Evolutionary conservation across 2,113 vertebrate species (phyloP), one percentile per base, ranked within the genome.

Genomic region (Rhinogobius similis): DNA sequence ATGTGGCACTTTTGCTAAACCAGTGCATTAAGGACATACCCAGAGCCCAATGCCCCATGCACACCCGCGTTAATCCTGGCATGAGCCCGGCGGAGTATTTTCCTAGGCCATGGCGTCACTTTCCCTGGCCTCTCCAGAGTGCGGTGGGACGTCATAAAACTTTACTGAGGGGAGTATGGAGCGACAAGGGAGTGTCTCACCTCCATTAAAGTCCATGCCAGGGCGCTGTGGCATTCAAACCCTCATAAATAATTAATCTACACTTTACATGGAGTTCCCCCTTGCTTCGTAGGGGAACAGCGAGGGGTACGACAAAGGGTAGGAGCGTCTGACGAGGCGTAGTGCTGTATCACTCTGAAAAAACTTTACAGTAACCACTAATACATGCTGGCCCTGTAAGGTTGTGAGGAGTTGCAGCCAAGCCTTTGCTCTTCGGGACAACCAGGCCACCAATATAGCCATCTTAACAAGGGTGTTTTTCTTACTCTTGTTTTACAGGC

Each of bases 81-180:
- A 82, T 79, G 70, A 86, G 82, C 76, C 62, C 80, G 73, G 64
- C 80, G 73, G 67, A 80, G 63, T 75, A 83, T 84, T 90, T 91
- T 91, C 78, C 70, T 74, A 79, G 75, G 76, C 68, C 43, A 79
- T 92, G 85, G 79, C 82, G 82, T 92, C 90, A 90, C 83, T 90
- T 82, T 89, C 79, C 78, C 85, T 81, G 44, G 77, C 84, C 84
- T 86, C 88, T 87, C 69, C 76, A 76, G 78, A 89, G 79, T 78
- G 87, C 82, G 87, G 86, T 88, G 79, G 89, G 86, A 86, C 72
- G 61, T 87, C 86, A 86, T 92, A 90, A 93, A 92, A 91, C 77
- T 91, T 92, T 90, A 90, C 80, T 83, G 86, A 90, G 83, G 84
- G 77, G 79, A 78, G 83, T 84, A 58, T 58, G 84, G 87, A 78